Percentiles rank a stretch among this genome's conserved stretches.
Conservation (phyloP, 2,888 invertebrate genomes). For the Xestia ashworthii region DNA sequence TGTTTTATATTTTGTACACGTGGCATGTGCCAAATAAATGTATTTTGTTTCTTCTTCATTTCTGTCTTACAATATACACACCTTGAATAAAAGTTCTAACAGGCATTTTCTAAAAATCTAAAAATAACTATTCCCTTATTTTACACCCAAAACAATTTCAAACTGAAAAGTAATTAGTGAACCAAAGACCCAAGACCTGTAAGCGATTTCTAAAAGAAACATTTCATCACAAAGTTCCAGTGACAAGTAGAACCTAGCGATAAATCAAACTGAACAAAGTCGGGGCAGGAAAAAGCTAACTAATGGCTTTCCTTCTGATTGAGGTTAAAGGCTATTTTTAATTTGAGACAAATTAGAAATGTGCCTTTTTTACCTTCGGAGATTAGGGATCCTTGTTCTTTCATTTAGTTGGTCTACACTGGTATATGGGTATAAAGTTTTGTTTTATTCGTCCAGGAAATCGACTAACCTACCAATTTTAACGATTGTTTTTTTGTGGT, state of each 20-base stretch:
- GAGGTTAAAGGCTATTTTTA: slow-evolving; percentile 61
- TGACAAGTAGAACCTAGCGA: slow-evolving; percentile 50
- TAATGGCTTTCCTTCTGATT: slow-evolving; percentile 64
- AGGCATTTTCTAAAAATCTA: not conserved
- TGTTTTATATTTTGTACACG: too few species aligned
- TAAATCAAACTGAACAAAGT: slow-evolving; percentile 66
- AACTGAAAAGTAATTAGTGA: slow-evolving; percentile 52
- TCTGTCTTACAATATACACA: too few species aligned
- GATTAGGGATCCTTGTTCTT: slow-evolving; percentile 1
- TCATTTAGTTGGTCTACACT: not conserved
- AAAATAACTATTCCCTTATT: slow-evolving; percentile 1
- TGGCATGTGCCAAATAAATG: too few species aligned
- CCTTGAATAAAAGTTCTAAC: too few species aligned
- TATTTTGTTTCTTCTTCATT: too few species aligned
- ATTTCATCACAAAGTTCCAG: slow-evolving; percentile 45
- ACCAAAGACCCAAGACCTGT: slow-evolving; percentile 27
- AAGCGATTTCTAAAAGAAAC: slow-evolving; percentile 58
- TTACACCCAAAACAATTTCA: slow-evolving; percentile 11
- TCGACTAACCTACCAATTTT: too few species aligned
- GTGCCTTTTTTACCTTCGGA: slow-evolving; percentile 17
- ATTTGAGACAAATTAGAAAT: slow-evolving; percentile 47
- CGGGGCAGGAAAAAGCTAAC: slow-evolving; percentile 60
- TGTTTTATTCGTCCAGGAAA: not conserved
- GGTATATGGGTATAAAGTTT: not conserved
- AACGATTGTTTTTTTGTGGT: not conserved